phyloP scores from a whole-genome alignment of 2,113 vertebrate genomes.

The Otus sunia region DNA sequence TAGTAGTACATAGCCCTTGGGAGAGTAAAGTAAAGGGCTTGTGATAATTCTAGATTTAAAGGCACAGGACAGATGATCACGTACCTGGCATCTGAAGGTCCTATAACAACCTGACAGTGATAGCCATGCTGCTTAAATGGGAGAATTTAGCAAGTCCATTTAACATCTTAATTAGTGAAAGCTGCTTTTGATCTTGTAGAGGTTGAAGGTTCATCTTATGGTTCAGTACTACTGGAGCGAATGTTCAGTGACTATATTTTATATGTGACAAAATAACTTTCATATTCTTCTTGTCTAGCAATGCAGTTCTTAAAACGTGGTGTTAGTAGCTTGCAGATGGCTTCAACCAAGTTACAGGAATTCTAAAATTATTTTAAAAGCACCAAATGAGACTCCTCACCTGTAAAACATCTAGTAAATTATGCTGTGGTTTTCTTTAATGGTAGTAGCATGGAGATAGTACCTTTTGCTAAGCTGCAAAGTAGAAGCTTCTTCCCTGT shows the following conservation, averaged over 20 bases:
- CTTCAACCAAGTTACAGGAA: not conserved
- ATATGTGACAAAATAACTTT: not conserved
- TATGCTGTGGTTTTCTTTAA: not conserved
- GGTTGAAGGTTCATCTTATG: not conserved
- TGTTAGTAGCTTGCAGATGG: not conserved
- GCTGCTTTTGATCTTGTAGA: not conserved
- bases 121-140: not conserved
- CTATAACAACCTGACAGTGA: not conserved
- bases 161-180: not conserved
- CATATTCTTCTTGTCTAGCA: not conserved
- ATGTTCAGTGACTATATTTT: not conserved
- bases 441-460: not conserved
- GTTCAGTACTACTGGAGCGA: not conserved
- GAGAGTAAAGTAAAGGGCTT: not conserved
- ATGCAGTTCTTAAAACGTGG: not conserved
- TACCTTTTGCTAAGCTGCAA: not conserved
- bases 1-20: not conserved
- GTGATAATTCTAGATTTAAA: not conserved
- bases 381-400: not conserved
- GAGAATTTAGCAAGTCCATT: not conserved
- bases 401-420: not conserved
- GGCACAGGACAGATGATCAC: not conserved
- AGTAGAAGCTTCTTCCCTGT: not conserved
- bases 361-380: not conserved
- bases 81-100: not conserved